Base-by-base conservation (phyloP, 2,113 vertebrate species). In the Hylia prasina region DNA sequence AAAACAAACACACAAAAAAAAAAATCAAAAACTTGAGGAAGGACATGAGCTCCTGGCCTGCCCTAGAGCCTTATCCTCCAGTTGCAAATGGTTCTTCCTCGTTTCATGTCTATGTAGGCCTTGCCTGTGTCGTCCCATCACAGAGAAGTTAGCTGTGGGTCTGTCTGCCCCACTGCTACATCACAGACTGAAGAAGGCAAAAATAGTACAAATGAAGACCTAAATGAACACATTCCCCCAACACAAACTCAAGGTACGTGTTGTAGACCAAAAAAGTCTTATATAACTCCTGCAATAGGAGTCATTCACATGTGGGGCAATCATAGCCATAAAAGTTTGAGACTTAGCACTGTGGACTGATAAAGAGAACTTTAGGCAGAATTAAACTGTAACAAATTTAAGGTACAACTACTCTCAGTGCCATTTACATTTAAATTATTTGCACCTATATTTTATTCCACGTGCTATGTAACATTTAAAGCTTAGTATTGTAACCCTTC, bases 51-150 rank as follows among this genome's bases (percentile, higher is more conserved):
- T 82, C 24, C 45, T 83, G 57, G 65, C 15, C 47, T 68, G 35
- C 10, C 23, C 82, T 60, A 69, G 13, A 92, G 28, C 50, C 23
- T 89, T 48, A 53, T 7, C 22, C 9, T 61, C 40, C 58, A 53
- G 27, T 2, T 86, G 40, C 28, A 90, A 80, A 72, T 8, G 7
- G 28, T 45, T 83, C n/a, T 70, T 77, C n/a, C 27, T 23, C 33
- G 21, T 64, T 47, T 71, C 18, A 19, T 2, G 0, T 54, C 35
- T 68, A 7, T 25, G 13, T 31, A 47, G 39, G 30, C 35, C 27
- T 76, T 1, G 2, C 13, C 23, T 76, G 3, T 13, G 11, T 33
- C 3, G 1, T 27, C 18, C 27, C 1, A 5, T 33, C 25, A 54
- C 25, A 91, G 11, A 73, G 16, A 86, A 77, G 42, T 30, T 45